phyloP scores from a whole-genome alignment of 64 coral and sea anemone species.

The Stylophora pistillata region DNA sequence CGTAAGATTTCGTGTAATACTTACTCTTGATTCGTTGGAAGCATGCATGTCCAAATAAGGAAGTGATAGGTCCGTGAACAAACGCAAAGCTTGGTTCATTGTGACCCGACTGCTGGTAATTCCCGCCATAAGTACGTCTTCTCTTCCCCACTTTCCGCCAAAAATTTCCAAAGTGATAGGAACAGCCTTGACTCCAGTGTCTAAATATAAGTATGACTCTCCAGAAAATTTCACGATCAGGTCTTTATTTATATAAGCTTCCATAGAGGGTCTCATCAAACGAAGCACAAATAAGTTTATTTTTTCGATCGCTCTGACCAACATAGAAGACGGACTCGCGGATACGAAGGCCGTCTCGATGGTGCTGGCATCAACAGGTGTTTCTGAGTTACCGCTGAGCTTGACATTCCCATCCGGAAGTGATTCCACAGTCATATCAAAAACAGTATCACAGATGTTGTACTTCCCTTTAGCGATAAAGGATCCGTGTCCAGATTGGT shows the following conservation, averaged over 20 bases:
- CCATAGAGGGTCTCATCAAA: slow-evolving; percentile 69
- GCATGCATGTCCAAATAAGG: slow-evolving; percentile 65
- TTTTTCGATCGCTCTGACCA: slow-evolving; percentile 51
- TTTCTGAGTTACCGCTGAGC: slow-evolving; percentile 59
- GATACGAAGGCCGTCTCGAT: slow-evolving; percentile 78
- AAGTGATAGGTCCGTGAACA: slow-evolving; percentile 59
- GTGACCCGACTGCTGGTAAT: slow-evolving; percentile 61
- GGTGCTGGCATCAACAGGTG: slow-evolving; percentile 72
- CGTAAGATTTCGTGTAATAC: slow-evolving; percentile 23
- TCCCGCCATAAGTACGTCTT: slow-evolving; percentile 67
- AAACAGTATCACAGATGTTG: slow-evolving; percentile 75
- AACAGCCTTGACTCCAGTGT: slow-evolving; percentile 7
- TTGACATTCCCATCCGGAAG: slow-evolving; percentile 46
- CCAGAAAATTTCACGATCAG: slow-evolving; percentile 80
- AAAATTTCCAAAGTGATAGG: slow-evolving; percentile 72
- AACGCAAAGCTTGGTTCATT: slow-evolving; percentile 56
- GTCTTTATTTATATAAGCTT: slow-evolving; percentile 65
- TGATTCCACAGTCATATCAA: slow-evolving; percentile 64
- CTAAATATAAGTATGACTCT: slow-evolving; percentile 31
- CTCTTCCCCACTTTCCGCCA: slow-evolving; percentile 47
- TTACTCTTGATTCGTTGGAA: slow-evolving; percentile 65
- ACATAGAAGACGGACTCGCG: slow-evolving; percentile 27
- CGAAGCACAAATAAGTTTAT: slow-evolving; percentile 62
- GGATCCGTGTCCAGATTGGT: slow-evolving; percentile 43
- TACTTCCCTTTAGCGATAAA: slow-evolving; percentile 81